Percentiles rank a stretch among this genome's conserved stretches.
Evolutionary conservation across 2,888 invertebrate species (phyloP).

Genomic region (Drosophila cognata): DNA sequence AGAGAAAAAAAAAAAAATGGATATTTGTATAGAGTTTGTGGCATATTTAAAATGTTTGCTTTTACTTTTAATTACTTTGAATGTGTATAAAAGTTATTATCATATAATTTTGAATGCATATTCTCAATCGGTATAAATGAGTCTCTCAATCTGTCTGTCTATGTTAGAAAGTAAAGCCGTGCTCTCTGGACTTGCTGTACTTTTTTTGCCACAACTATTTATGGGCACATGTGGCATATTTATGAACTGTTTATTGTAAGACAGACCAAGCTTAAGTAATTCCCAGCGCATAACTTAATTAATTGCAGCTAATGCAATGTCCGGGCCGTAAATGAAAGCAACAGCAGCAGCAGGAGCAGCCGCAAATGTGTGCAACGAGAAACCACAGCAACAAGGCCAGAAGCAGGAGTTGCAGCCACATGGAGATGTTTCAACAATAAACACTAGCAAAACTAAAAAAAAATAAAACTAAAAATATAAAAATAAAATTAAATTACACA

Average conservation of each 20-base stretch:
- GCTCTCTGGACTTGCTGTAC: neutral
- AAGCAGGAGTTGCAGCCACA: constrained; percentile 21
- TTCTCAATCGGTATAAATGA: neutral
- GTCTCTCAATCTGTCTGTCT: neutral
- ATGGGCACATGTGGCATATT: constrained; percentile 63
- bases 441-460: constrained; percentile 11
- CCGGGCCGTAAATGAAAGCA: constrained; percentile 30
- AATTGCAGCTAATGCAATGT: constrained; percentile 76
- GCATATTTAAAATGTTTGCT: neutral
- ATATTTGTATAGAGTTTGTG: neutral
- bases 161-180: too few relatives aligned
- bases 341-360: constrained; percentile 34
- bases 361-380: constrained; percentile 51
- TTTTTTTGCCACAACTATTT: constrained; percentile 40
- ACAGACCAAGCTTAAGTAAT: constrained; percentile 61
- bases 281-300: constrained; percentile 73
- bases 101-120: neutral
- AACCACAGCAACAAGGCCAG: constrained; percentile 13
- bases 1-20: neutral
- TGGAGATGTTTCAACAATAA: constrained; percentile 47
- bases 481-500: constrained; percentile 62
- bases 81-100: neutral
- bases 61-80: neutral
- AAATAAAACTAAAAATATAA: constrained; percentile 6
- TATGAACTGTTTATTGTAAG: constrained; percentile 75